phyloP scores from a whole-genome alignment of 2,888 invertebrate genomes.

The Brachylomia viminalis region DNA sequence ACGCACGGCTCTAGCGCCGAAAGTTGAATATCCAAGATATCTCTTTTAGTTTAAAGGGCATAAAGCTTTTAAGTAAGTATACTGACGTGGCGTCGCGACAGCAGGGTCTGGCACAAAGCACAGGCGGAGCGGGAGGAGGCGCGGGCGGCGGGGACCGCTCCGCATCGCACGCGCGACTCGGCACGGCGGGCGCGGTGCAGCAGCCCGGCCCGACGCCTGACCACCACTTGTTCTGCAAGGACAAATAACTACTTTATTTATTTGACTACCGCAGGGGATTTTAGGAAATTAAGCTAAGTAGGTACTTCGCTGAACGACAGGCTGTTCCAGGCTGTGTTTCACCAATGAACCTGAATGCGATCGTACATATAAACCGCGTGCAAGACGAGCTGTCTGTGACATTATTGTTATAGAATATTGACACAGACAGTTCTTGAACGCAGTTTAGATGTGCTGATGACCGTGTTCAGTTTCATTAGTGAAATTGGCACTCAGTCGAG shows the following conservation, averaged over 20 bases:
- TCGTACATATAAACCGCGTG: not conserved
- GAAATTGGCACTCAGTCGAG: not conserved
- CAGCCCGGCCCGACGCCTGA: conserved; percentile 85
- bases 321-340: not conserved
- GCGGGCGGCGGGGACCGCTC: conserved; percentile 88
- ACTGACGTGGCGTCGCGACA: conserved; percentile 86
- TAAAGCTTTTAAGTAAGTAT: conserved; percentile 31
- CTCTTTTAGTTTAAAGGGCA: not conserved
- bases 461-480: not conserved
- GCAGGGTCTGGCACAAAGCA: conserved; percentile 85
- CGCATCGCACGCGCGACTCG: conserved; percentile 90
- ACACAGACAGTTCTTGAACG: not conserved
- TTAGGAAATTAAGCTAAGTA: not conserved
- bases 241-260: conserved; percentile 23
- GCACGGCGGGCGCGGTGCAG: conserved; percentile 87
- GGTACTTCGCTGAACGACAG: not conserved
- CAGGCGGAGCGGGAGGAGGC: conserved; percentile 85
- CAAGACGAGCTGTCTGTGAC: not conserved
- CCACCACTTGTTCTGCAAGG: conserved; percentile 86
- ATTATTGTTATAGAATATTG: not conserved
- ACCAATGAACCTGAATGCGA: not conserved
- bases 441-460: not conserved
- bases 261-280: not conserved
- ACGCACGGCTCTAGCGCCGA: not conserved
- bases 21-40: not conserved